Percentiles rank a stretch among this genome's conserved stretches.
These are phyloP conservation scores for Percopsis transmontana DNA, from an alignment of 2,113 vertebrate genomes.

Conservation along the genomic window DNA sequence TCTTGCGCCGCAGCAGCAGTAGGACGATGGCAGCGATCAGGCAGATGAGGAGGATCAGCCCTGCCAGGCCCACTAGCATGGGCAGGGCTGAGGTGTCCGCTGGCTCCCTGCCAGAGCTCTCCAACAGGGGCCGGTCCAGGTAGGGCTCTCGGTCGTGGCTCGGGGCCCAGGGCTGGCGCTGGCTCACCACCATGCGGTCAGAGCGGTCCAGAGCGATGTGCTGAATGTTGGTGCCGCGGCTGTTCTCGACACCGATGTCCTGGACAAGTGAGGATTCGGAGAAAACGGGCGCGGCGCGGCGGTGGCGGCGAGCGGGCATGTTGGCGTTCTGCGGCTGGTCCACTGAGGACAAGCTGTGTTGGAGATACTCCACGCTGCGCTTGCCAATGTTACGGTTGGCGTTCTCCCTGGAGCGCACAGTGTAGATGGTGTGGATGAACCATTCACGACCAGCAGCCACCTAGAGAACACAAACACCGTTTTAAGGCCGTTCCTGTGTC, in stretches of 20 bases:
- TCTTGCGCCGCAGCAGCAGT: conserved; percentile 69
- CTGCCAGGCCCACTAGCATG: conserved; percentile 65
- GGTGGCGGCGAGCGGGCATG: conserved; percentile 10
- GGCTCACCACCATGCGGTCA: conserved; percentile 65
- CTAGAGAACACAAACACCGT: conserved; percentile 42
- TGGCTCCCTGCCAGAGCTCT: conserved; percentile 61
- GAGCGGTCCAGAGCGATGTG: conserved; percentile 71
- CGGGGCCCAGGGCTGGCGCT: conserved; percentile 66
- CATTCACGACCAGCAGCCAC: conserved; percentile 76
- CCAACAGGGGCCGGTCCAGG: conserved; percentile 66
- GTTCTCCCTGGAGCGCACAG: conserved; percentile 66
- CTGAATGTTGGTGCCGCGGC: conserved; percentile 78
- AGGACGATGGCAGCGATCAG: conserved; percentile 52
- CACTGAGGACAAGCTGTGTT: conserved; percentile 48
- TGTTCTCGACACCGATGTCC: conserved; percentile 69
- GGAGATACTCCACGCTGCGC: conserved; percentile 71
- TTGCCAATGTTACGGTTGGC: conserved; percentile 72
- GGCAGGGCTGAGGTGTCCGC: conserved; percentile 55
- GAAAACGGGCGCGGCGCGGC: conserved; percentile 55
- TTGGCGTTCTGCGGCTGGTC: conserved; percentile 22
- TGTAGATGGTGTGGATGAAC: conserved; percentile 79
- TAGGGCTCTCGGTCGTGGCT: conserved; percentile 17
- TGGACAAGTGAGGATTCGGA: conserved; percentile 23
- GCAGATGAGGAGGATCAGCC: conserved; percentile 74
- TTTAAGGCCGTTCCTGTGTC: background rate